Evolutionary conservation across 1,140 invertebrate species (phyloP), one percentile per base, ranked within the genome.

Genomic region (Drosophila eugracilis): DNA sequence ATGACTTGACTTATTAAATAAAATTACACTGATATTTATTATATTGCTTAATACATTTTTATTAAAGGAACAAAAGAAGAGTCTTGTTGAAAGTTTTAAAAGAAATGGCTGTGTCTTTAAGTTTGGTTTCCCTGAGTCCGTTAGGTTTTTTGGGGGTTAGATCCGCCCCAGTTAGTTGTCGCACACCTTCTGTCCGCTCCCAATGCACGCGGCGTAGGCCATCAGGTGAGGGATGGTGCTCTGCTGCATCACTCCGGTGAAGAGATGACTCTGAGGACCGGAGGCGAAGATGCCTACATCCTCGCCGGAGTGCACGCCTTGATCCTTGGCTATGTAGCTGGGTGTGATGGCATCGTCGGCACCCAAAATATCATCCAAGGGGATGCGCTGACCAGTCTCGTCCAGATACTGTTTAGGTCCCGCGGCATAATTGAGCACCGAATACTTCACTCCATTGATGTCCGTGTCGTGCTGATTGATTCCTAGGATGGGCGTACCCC

Each of bases 161-260:
- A 42, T 7, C 17, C 5, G 7, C 4, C 39, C 4, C 0, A 39
- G 3, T 44, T 9, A 45, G 21, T 45, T 45, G 14, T 85, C 75
- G 53, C 90, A 91, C 6, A 89, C 22, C 32, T 57, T 80, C 37
- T 74, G 53, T 0, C 89, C 91, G 37, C 81, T 47, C 5, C 93
- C 93, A 19, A 94, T 91, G 62, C 94, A 95, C 0, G 93, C 91
- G 0, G 94, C 94, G 65, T 95, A 95, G 1, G 94, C 94, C 80
- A 97, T 94, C 21, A 95, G 93, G 83, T 96, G 95, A 21, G 95
- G 94, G 15, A 97, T 94, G 73, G 96, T 95, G 86, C 94, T 95
- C 90, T 97, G 96, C 70, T 97, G 96, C 88, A 96, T 94, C 1
- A 95, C 93, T 10, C 95, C 95, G 21, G 93, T 92, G 59, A 97